Conservation (phyloP, 2,888 invertebrate species). For the Apeira syringaria region DNA sequence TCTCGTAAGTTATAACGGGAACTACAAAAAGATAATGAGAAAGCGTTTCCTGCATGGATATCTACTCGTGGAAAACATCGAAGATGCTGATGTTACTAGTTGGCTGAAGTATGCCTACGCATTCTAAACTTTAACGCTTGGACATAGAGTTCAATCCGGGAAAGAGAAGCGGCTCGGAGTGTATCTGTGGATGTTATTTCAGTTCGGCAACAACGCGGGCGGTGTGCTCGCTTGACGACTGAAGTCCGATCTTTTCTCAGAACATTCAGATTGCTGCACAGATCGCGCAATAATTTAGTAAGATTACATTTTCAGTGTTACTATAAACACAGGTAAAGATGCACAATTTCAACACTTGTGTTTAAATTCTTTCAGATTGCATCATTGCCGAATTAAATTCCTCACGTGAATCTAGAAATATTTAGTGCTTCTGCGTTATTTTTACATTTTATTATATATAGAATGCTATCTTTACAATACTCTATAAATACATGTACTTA, state of each 20-base stretch:
- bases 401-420: constrained; percentile 3
- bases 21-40: constrained; percentile 45
- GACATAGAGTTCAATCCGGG: constrained; percentile 14
- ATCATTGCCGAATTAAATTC: no score
- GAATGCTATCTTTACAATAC: no score
- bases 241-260: constrained; percentile 52
- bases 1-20: constrained; percentile 31
- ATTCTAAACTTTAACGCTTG: constrained; percentile 17
- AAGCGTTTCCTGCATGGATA: constrained; percentile 49
- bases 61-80: constrained; percentile 34
- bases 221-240: constrained; percentile 37
- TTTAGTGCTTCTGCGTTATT: constrained; percentile 2
- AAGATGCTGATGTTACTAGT: constrained; percentile 7
- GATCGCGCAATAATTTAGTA: constrained; percentile 46
- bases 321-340: constrained; percentile 23
- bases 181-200: constrained; percentile 49
- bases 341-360: constrained; percentile 7
- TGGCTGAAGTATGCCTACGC: background rate
- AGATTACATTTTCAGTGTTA: constrained; percentile 31
- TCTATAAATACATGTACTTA: no score
- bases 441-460: no score
- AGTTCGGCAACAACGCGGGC: constrained; percentile 49
- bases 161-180: constrained; percentile 11
- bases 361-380: constrained; percentile 4
- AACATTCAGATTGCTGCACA: constrained; percentile 52